A percentile compares a stretch with the other conserved stretches of the same genome.
Evolutionary conservation across 2,113 vertebrate genomes (phyloP).

Genomic region (Labeo catla): DNA sequence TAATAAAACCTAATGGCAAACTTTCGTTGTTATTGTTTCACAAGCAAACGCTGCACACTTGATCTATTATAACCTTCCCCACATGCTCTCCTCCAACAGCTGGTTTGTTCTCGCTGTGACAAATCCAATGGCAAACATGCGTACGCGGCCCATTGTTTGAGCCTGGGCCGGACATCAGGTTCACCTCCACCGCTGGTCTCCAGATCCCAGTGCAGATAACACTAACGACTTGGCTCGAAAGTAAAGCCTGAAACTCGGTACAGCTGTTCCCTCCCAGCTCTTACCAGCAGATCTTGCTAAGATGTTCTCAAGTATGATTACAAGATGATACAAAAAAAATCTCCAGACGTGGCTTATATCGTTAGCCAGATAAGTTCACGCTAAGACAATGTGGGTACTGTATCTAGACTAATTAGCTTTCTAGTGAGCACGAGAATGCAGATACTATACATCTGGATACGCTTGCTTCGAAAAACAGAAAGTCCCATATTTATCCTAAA

Average conservation of each 20-base stretch:
- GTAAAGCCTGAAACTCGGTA: conserved; percentile 1
- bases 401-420: background rate
- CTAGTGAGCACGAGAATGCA: background rate
- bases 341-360: background rate
- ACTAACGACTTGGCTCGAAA: conserved; percentile 22
- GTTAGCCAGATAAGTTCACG: background rate
- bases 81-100: conserved; percentile 39
- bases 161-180: conserved; percentile 32
- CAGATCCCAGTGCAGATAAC: conserved; percentile 38
- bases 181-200: conserved; percentile 42
- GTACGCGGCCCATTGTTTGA: conserved; percentile 44
- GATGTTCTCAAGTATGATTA: background rate
- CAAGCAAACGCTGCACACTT: conserved; percentile 4
- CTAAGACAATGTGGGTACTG: background rate
- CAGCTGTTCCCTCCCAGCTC: conserved; percentile 27
- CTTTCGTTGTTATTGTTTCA: conserved; percentile 40
- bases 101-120: conserved; percentile 44
- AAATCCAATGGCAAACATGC: conserved; percentile 49
- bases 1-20: conserved; percentile 39
- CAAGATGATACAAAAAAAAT: conserved; percentile 1
- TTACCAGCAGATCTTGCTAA: background rate
- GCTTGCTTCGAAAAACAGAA: too few species aligned
- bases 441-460: too few species aligned
- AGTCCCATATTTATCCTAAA: too few species aligned
- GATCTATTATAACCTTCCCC: conserved; percentile 15